phyloP scores from a whole-genome alignment of 2,888 invertebrate species.

The Poecilus cupreus region DNA sequence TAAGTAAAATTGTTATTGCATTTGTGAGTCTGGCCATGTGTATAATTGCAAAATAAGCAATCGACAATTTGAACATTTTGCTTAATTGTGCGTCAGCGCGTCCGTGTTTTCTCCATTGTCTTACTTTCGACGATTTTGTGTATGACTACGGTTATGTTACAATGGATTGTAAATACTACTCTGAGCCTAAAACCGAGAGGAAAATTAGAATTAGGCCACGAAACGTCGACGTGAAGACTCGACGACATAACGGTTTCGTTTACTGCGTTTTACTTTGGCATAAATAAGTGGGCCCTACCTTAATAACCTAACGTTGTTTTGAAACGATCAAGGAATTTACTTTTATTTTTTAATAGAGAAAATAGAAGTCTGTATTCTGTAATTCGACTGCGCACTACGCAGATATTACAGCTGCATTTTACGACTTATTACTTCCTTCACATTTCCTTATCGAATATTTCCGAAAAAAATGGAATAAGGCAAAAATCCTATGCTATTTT shows the following conservation, averaged over 20 bases:
- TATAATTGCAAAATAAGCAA: not conserved
- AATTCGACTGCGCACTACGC: not conserved
- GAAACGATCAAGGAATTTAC: constrained; percentile 34
- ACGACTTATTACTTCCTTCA: not conserved
- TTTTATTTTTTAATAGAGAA: constrained; percentile 48
- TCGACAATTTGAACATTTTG: not conserved
- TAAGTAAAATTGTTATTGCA: not conserved
- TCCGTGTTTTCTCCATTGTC: not conserved
- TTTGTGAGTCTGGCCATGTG: not conserved
- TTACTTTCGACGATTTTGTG: not conserved
- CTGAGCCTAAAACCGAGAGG: constrained; percentile 9
- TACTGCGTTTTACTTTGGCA: constrained; percentile 46
- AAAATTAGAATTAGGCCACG: constrained; percentile 49
- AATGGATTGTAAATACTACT: not conserved
- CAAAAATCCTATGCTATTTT: too few species aligned
- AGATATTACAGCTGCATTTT: not conserved
- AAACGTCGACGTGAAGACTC: not conserved
- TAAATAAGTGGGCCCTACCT: constrained; percentile 16
- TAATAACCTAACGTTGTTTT: constrained; percentile 28
- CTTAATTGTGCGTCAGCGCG: not conserved
- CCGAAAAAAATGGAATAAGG: too few species aligned
- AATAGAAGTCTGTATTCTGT: constrained; percentile 4
- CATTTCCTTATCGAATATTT: too few species aligned
- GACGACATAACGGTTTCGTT: constrained; percentile 45
- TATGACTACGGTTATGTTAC: not conserved